Evolutionary conservation across 2,888 invertebrate genomes (phyloP).

Genomic region (Shargacucullia verbasci): DNA sequence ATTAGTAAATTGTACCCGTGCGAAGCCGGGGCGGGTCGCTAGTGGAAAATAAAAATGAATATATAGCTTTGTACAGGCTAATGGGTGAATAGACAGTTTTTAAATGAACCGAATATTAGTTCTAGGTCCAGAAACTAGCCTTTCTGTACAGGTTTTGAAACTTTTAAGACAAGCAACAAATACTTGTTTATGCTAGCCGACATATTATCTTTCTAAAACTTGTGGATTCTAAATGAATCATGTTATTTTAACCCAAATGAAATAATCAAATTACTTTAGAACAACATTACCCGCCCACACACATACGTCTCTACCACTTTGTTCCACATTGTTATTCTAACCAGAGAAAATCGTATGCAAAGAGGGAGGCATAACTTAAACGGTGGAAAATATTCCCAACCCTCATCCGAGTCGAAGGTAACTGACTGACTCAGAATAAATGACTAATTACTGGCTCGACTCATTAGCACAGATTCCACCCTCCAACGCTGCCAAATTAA

Average conservation of each 20-base stretch:
- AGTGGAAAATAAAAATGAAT: no score
- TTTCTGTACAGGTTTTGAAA: no score
- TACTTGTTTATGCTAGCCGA: no score
- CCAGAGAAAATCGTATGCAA: slow-evolving; percentile 48
- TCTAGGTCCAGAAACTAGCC: no score
- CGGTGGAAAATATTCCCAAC: slow-evolving; percentile 50
- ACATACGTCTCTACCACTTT: slow-evolving; percentile 22
- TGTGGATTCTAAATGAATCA: not conserved
- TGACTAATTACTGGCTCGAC: slow-evolving; percentile 61
- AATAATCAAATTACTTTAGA: slow-evolving; percentile 14
- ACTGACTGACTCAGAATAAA: slow-evolving; percentile 61
- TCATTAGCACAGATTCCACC: slow-evolving; percentile 60
- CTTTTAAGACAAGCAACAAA: no score
- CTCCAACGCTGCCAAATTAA: slow-evolving; percentile 48
- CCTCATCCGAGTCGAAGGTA: slow-evolving; percentile 46
- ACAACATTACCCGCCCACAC: slow-evolving; percentile 9
- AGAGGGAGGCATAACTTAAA: slow-evolving; percentile 50
- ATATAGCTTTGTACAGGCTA: no score
- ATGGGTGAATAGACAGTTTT: no score
- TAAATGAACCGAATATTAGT: no score
- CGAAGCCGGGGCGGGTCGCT: no score
- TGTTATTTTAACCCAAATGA: slow-evolving; percentile 22
- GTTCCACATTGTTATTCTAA: slow-evolving; percentile 43
- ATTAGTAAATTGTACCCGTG: no score
- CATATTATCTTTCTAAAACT: no score